A percentile compares a stretch with the other conserved stretches of the same genome.
phyloP scores from a whole-genome alignment of 2,113 vertebrate species.

The Ranitomeya imitator region DNA sequence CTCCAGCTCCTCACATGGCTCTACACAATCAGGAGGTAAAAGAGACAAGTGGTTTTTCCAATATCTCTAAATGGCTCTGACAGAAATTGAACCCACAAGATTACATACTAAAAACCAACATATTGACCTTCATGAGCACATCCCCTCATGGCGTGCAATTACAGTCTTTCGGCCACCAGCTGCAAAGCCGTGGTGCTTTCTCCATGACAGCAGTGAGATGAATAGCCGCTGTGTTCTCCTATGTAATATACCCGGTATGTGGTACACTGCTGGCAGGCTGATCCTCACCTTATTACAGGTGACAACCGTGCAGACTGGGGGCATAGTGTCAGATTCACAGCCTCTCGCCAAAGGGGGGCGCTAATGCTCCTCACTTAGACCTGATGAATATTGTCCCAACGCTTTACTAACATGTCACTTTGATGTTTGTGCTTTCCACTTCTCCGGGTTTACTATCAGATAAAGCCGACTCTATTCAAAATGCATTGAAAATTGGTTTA shows the following conservation, averaged over 20 bases:
- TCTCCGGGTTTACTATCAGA: slow-evolving; percentile 21
- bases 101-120: slow-evolving; percentile 30
- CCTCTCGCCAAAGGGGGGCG: slow-evolving; percentile 47
- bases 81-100: slow-evolving; percentile 29
- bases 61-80: slow-evolving; percentile 23
- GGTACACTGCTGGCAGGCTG: background rate
- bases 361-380: background rate
- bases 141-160: slow-evolving; percentile 13
- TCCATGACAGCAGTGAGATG: background rate
- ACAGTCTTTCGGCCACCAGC: slow-evolving; percentile 30
- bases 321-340: background rate
- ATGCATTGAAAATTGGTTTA: slow-evolving; percentile 44
- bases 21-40: slow-evolving; percentile 28
- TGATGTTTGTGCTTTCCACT: slow-evolving; percentile 21
- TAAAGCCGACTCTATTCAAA: slow-evolving; percentile 24
- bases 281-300: slow-evolving; percentile 38
- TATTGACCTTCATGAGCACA: slow-evolving; percentile 22
- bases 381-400: background rate
- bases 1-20: background rate
- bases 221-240: background rate
- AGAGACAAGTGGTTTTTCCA: slow-evolving; percentile 31
- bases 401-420: slow-evolving; percentile 22
- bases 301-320: slow-evolving; percentile 10
- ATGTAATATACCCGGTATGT: slow-evolving; percentile 21
- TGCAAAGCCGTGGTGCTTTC: slow-evolving; percentile 11